Evolutionary conservation across 2,113 vertebrate genomes (phyloP), one percentile per base, ranked within the genome.

Genomic region (Tragelaphus scriptus): DNA sequence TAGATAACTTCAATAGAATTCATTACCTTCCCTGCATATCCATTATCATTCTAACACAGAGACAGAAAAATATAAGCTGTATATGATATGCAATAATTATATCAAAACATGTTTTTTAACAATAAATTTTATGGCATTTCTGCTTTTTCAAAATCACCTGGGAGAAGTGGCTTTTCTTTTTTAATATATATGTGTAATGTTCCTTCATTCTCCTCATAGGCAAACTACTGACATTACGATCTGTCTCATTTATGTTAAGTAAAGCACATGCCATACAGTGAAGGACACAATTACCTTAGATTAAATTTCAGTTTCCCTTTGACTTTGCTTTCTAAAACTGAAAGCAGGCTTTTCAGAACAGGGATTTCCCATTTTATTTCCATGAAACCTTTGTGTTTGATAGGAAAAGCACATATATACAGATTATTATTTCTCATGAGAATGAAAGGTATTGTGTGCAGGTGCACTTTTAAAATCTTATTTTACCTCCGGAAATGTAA

Each of bases 301-400:
- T 88, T 53, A 53, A 91, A 65, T 63, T 61, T 95, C 55, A 30
- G 19, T 51, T 68, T 96, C n/a, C 19, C 23, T 92, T 96, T 88
- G 61, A 95, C 44, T 85, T 95, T 14, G 25, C 7, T 23, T 80
- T 94, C 61, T 89, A 23, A 89, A 95, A 93, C 44, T 97, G 85
- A 92, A 80, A 86, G 51, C 13, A 86, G 4, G 28, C 49, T 92
- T 94, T 86, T 30, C 25, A 87, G 28, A 87, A 21, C 6, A 94
- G 25, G 32, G 36, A 89, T n/a, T 95, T 53, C 49, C 71, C 36
- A 95, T 55, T 44, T 79, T 91, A 93, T 86, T 93, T 86, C 84
- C 36, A 6, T 51, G 53, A 91, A 26, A 53, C 36, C 36, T 79
- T 71, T 82, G 28, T 51, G 93, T 63, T 47, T n/a, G 36, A 58